Conservation (phyloP, 2,797 vertebrate genomes). For the Neoniphon sammara region DNA sequence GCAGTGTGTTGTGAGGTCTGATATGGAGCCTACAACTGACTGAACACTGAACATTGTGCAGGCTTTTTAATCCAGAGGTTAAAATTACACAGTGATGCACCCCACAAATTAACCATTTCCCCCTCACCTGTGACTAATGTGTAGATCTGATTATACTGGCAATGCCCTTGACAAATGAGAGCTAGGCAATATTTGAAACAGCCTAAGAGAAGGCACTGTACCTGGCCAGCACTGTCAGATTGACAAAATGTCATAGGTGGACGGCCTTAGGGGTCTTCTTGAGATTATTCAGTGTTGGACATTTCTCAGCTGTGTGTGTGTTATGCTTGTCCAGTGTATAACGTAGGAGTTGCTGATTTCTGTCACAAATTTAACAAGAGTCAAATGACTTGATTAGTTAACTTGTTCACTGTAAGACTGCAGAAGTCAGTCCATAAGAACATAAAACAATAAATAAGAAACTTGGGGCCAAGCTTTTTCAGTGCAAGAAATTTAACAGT, state of each 20-base stretch:
- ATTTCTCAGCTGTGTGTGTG: too few relatives aligned
- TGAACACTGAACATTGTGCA: slow-evolving; percentile 34
- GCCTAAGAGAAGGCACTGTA: background rate
- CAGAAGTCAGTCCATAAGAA: background rate
- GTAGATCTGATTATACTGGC: background rate
- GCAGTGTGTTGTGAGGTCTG: slow-evolving; percentile 12
- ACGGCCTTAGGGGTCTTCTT: too few relatives aligned
- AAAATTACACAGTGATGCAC: slow-evolving; percentile 11
- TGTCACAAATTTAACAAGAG: background rate
- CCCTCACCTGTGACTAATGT: background rate
- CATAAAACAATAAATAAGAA: background rate
- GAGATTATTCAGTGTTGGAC: too few relatives aligned
- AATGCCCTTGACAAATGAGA: slow-evolving; percentile 3
- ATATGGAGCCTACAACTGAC: slow-evolving; percentile 6
- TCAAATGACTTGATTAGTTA: background rate
- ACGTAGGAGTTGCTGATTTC: too few relatives aligned
- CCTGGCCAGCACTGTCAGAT: background rate
- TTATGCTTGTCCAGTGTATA: too few relatives aligned
- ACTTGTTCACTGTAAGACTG: background rate
- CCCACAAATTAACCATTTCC: background rate
- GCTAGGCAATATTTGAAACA: background rate
- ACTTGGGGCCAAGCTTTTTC: background rate
- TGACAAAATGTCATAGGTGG: background rate
- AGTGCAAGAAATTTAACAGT: background rate
- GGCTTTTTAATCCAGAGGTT: slow-evolving; percentile 50